phyloP scores from a whole-genome alignment of 1,140 invertebrate species.

The Trachymyrmex cornetzi region DNA sequence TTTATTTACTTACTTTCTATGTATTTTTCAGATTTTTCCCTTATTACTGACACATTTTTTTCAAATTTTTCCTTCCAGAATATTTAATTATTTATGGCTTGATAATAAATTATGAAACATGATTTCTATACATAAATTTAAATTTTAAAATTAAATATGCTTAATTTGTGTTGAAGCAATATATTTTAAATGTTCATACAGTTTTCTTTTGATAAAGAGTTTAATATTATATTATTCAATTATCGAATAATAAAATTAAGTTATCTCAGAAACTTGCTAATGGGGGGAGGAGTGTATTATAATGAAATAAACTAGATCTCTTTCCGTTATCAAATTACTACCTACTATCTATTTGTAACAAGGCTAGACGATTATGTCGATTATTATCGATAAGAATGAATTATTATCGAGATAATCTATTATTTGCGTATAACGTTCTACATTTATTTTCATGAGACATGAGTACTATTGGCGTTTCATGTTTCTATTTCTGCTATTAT shows the following conservation, averaged over 20 bases:
- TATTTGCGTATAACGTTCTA: constrained; percentile 7
- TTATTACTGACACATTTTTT: not conserved
- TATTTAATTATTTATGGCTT: not conserved
- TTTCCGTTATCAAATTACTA: not conserved
- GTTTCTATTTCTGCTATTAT: constrained; percentile 8
- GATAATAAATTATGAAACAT: not conserved
- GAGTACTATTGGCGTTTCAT: not conserved
- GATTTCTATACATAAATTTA: not conserved
- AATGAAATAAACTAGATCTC: not conserved
- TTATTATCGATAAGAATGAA: constrained; percentile 22
- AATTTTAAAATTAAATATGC: not conserved
- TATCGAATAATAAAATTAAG: no score
- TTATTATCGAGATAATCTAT: constrained; percentile 19
- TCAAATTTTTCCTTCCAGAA: not conserved
- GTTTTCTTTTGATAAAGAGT: not conserved
- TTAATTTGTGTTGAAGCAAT: not conserved
- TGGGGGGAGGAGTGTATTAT: no score
- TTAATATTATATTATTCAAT: not conserved
- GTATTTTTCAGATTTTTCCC: not conserved
- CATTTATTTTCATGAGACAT: constrained; percentile 13
- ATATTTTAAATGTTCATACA: not conserved
- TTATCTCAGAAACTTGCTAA: not conserved
- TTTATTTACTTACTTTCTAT: not conserved
- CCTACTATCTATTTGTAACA: not conserved
- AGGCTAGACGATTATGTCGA: not conserved